Evolutionary conservation across 2,113 vertebrate genomes (phyloP).

Genomic region (Brachyistius frenatus): DNA sequence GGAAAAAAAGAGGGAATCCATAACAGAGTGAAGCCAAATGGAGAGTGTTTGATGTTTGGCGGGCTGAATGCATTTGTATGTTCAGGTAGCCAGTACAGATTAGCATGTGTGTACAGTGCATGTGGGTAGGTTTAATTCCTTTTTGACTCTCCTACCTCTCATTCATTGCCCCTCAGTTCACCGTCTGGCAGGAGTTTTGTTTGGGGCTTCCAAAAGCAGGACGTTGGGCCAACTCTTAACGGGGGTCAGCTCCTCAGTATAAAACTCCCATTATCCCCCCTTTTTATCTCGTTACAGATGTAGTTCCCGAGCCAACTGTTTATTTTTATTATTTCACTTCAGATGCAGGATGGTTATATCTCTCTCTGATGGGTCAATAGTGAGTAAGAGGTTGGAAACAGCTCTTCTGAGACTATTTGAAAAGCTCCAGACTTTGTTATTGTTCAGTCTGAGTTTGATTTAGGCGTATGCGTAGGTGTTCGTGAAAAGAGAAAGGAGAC

Average conservation of each 20-base stretch:
- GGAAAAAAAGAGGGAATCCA: conserved; percentile 3
- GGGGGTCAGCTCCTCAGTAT: conserved; percentile 72
- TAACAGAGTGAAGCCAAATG: conserved; percentile 53
- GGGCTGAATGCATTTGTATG: conserved; percentile 17
- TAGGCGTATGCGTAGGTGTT: conserved; percentile 74
- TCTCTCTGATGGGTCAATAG: conserved; percentile 67
- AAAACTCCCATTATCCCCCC: conserved; percentile 68
- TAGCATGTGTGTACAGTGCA: conserved; percentile 9
- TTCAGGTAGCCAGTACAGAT: conserved; percentile 43
- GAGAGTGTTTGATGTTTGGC: conserved; percentile 53
- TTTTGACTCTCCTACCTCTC: conserved; percentile 49
- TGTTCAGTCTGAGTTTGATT: conserved; percentile 79
- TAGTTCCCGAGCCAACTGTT: conserved; percentile 64
- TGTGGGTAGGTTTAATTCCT: conserved; percentile 57
- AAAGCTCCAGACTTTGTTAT: conserved; percentile 77
- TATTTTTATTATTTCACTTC: conserved; percentile 74
- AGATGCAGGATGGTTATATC: conserved; percentile 65
- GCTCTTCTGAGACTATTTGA: conserved; percentile 74
- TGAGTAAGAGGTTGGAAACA: conserved; percentile 68
- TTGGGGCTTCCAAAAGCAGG: conserved; percentile 66
- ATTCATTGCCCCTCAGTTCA: conserved; percentile 67
- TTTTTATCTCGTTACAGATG: conserved; percentile 69
- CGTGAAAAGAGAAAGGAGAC: conserved; percentile 49
- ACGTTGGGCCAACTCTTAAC: conserved; percentile 64
- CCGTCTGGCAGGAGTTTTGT: conserved; percentile 69